Conservation (phyloP, 2,113 vertebrate genomes). For the Pipra filicauda region DNA sequence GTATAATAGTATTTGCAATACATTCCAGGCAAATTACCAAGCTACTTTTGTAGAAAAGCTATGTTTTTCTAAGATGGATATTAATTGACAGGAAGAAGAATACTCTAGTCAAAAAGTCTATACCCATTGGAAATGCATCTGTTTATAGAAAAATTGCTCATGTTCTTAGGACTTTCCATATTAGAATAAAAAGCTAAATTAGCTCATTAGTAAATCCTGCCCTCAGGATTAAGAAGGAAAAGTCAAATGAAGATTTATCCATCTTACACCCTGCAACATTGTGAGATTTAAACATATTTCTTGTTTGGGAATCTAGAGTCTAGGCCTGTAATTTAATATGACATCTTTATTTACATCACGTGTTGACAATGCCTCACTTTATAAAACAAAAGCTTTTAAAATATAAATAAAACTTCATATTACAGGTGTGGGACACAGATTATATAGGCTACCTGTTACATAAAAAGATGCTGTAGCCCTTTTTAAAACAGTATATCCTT, state of each 20-base stretch:
- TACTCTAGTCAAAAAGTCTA: slow-evolving; percentile 22
- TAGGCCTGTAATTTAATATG: background rate
- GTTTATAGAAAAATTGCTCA: background rate
- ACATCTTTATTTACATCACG: background rate
- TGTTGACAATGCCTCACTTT: background rate
- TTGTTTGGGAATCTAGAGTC: background rate
- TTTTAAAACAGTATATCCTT: background rate
- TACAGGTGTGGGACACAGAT: background rate
- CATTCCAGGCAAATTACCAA: slow-evolving; percentile 43
- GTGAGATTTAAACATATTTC: slow-evolving; percentile 34
- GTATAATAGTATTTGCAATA: slow-evolving; percentile 50
- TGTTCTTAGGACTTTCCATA: background rate
- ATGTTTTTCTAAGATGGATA: slow-evolving; percentile 9
- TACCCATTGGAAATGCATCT: background rate
- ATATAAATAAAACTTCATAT: background rate
- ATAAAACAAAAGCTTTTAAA: background rate
- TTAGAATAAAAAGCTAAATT: slow-evolving; percentile 21
- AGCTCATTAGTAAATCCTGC: background rate
- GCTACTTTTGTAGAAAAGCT: background rate
- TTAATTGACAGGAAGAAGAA: slow-evolving; percentile 12
- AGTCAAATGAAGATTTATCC: background rate
- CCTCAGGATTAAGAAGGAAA: background rate
- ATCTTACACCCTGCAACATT: background rate
- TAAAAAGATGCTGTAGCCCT: background rate
- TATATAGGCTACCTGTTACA: background rate